Conservation (phyloP, 1,140 invertebrate species). For the Hylaeus anthracinus region DNA sequence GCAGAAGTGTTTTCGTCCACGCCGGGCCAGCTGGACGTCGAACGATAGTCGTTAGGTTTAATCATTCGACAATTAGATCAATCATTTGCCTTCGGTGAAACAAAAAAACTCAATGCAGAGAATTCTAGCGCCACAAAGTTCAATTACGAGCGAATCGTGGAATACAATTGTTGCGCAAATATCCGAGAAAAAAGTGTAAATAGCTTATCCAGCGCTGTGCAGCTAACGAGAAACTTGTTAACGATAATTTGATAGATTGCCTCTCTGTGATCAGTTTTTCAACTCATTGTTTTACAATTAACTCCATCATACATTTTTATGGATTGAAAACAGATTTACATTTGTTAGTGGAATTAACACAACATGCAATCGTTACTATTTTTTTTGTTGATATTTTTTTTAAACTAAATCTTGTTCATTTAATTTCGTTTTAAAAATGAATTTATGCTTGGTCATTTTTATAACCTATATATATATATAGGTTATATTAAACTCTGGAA, state of each 20-base stretch:
- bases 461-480: too few relatives aligned
- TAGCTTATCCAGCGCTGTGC: background rate
- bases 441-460: too few relatives aligned
- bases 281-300: background rate
- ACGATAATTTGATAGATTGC: background rate
- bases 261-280: background rate
- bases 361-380: too few relatives aligned
- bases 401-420: background rate
- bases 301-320: background rate
- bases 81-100: background rate
- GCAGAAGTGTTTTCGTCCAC: constrained; percentile 17
- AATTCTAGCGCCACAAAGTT: background rate
- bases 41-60: constrained; percentile 30
- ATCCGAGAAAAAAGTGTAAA: background rate
- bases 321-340: too few relatives aligned
- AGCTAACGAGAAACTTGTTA: background rate
- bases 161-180: background rate
- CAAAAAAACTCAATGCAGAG: background rate
- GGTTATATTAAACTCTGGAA: too few relatives aligned
- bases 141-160: background rate
- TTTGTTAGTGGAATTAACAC: too few relatives aligned
- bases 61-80: constrained; percentile 12
- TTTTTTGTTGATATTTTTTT: background rate
- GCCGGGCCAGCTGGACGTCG: background rate
- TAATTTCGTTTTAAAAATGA: too few relatives aligned